Evolutionary conservation across 1,140 invertebrate species (phyloP), one percentile per base, ranked within the genome.

Genomic region (Thaumatotibia leucotreta): DNA sequence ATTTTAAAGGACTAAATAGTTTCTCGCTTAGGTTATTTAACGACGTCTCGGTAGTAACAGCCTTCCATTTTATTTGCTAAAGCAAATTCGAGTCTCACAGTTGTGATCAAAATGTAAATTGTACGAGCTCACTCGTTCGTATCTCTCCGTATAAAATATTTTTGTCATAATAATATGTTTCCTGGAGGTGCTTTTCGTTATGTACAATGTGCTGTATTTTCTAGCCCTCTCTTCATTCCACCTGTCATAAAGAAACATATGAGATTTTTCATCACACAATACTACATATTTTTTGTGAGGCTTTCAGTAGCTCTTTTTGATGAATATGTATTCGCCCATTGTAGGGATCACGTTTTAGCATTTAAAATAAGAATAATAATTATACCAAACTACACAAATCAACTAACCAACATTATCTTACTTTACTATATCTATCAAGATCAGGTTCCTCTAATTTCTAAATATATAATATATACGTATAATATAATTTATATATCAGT

Each of bases 41-140:
- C 17, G 17, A 45, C 35, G 39, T 45, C 39, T 45, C 17, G 39
- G 17, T 45, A 45, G 17, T 45, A 45, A 45, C 39, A 39, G 22
- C 39, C 68, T 67, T 70, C 62, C 20, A 61, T 67, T 62, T 33
- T 65, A 54, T 66, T 45, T 58, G 20, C 22, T 63, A 33, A 54
- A 33, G 39, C 64, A 68, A 61, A 49, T 58, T 45, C 17, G 27
- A 39, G 64, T 24, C 45, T 69, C 35, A 52, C 61, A 62, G 54
- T 49, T 54, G 39, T 62, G 61, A 70, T 73, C 68, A 70, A 70
- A 70, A 66, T 73, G 66, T 70, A 70, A 64, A 73, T 64, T 62
- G 54, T 23, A 52, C 64, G 63, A 63, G 39, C 32, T 31, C 33
- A 32, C 63, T 23, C 22, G 70, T 69, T 72, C 66, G 35, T 58